A percentile compares a stretch with the other conserved stretches of the same genome.
Evolutionary conservation across 2,113 vertebrate species (phyloP).

Genomic region (Hemiprocne comata): DNA sequence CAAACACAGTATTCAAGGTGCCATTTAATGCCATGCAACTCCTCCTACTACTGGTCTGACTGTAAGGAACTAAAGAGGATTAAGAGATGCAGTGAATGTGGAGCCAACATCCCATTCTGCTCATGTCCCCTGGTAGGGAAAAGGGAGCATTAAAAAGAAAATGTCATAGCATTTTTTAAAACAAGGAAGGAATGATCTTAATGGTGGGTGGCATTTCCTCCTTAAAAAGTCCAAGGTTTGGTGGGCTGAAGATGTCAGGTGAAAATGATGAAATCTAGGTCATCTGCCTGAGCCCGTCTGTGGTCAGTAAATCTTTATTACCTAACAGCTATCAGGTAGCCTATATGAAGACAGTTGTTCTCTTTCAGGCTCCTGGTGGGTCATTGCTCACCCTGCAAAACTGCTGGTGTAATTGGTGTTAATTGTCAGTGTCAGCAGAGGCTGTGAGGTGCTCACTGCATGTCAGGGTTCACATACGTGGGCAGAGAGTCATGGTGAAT

Average conservation of each 20-base stretch:
- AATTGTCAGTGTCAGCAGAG: constrained; percentile 11
- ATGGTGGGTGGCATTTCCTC: background rate
- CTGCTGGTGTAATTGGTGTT: background rate
- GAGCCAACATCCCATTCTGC: background rate
- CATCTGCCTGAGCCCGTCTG: background rate
- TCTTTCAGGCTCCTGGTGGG: background rate
- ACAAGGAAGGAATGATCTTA: background rate
- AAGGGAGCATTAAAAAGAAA: background rate
- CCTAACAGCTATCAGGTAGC: background rate
- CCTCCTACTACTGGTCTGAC: background rate
- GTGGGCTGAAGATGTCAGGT: background rate
- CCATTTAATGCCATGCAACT: background rate
- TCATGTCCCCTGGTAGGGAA: background rate
- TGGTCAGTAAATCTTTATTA: constrained; percentile 17
- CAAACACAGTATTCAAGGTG: too few relatives aligned
- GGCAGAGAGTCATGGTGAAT: background rate
- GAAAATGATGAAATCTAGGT: background rate
- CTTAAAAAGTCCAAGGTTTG: background rate
- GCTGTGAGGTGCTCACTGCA: background rate
- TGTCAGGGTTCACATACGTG: background rate
- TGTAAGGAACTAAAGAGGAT: background rate
- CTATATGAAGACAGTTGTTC: background rate
- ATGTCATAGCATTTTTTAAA: background rate
- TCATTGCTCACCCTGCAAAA: background rate
- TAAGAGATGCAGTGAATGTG: background rate